Percentiles rank a stretch among this genome's conserved stretches.
Conservation (phyloP, 1,140 invertebrate species). For the Sminthurides bifidus region DNA sequence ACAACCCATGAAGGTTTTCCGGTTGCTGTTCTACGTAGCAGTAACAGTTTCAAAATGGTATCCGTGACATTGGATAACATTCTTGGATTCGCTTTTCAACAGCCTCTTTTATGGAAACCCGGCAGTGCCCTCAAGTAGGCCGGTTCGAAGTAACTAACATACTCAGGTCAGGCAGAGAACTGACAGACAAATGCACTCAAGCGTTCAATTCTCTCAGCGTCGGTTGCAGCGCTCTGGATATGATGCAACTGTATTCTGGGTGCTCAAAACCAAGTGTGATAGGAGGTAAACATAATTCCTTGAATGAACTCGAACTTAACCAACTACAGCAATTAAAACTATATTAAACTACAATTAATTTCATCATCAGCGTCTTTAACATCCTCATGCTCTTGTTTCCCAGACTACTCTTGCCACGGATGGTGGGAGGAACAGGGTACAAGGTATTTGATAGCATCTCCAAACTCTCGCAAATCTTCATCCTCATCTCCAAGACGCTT, state of each 20-base stretch:
- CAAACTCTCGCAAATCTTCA: constrained; percentile 36
- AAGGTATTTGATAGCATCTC: constrained; percentile 61
- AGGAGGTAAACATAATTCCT: constrained; percentile 35
- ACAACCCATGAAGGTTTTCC: no score
- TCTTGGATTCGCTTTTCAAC: no score
- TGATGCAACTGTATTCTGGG: constrained; percentile 55
- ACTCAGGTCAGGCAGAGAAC: constrained; percentile 34
- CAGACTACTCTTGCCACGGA: constrained; percentile 74
- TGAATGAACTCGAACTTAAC: not conserved
- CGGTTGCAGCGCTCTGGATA: constrained; percentile 53
- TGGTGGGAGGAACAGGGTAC: constrained; percentile 57
- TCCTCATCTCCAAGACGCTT: constrained; percentile 39
- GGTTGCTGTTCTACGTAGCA: no score
- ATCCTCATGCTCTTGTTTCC: constrained; percentile 28
- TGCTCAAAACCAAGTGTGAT: constrained; percentile 47
- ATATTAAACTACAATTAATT: not conserved
- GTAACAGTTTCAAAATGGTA: no score
- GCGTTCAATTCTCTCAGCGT: constrained; percentile 46
- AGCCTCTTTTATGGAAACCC: constrained; percentile 50
- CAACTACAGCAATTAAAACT: not conserved
- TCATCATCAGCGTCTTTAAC: not conserved
- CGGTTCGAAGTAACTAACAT: constrained; percentile 52
- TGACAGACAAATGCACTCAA: constrained; percentile 35
- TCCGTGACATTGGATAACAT: no score
- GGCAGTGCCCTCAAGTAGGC: constrained; percentile 54